Percentiles rank a stretch among this genome's conserved stretches.
phyloP scores from a whole-genome alignment of 2,797 vertebrate genomes.

The Enteromius radiatus region DNA sequence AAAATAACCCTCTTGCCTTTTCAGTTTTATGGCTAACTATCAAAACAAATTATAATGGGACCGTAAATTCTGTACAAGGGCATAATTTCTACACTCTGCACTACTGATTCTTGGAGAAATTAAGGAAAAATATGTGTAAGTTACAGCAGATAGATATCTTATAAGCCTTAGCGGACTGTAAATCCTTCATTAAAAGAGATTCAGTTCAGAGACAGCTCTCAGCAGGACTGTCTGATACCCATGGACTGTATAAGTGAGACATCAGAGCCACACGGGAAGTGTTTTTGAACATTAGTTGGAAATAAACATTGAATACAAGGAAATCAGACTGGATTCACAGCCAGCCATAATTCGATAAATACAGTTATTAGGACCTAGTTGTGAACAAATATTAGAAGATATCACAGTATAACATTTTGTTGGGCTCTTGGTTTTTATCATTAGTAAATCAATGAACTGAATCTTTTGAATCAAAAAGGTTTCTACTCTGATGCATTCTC shows the following conservation, averaged over 20 bases:
- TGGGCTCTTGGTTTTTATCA: not conserved
- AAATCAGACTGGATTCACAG: not conserved
- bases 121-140: not conserved
- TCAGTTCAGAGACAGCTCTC: not conserved
- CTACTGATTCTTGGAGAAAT: not conserved
- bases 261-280: not conserved
- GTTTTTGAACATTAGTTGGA: not conserved
- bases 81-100: not conserved
- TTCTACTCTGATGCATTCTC: not conserved
- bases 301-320: not conserved
- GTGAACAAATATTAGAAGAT: not conserved
- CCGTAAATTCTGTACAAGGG: slow-evolving; percentile 6
- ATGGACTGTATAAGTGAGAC: not conserved
- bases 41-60: slow-evolving; percentile 7
- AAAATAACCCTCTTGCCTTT: slow-evolving; percentile 56
- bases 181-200: slow-evolving; percentile 23
- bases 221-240: slow-evolving; percentile 35
- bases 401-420: not conserved
- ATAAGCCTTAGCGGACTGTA: not conserved
- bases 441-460: not conserved
- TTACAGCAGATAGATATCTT: not conserved
- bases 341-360: not conserved
- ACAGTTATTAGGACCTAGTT: not conserved
- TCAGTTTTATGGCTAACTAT: slow-evolving; percentile 33
- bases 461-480: not conserved